Evolutionary conservation across 1,140 invertebrate species (phyloP).

Genomic region (Listronotus oregonensis): DNA sequence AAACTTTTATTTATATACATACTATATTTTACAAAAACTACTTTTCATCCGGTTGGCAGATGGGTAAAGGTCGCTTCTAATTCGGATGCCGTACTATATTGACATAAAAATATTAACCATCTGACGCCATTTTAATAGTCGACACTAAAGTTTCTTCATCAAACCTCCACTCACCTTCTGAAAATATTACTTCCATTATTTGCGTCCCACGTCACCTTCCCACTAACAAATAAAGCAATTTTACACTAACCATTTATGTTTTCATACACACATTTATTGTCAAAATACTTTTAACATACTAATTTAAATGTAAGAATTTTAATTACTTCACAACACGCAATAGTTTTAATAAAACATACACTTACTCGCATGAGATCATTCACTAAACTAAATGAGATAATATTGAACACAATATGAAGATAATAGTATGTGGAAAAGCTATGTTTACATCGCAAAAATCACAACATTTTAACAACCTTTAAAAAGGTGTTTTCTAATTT

Average conservation of each 20-base stretch:
- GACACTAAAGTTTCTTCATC: no score
- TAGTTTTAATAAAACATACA: slow-evolving; percentile 19
- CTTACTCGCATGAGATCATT: slow-evolving; percentile 30
- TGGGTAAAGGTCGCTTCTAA: no score
- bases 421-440: slow-evolving; percentile 4
- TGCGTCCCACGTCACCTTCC: background rate
- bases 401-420: slow-evolving; percentile 20
- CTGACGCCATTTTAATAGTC: no score
- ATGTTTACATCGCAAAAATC: slow-evolving; percentile 14
- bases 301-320: slow-evolving; percentile 20
- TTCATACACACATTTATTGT: slow-evolving; percentile 4
- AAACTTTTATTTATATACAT: no score
- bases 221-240: background rate
- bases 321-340: slow-evolving; percentile 23
- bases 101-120: no score
- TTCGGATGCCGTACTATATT: no score
- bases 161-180: no score
- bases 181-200: background rate
- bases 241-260: background rate
- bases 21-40: no score
- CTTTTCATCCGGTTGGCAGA: no score
- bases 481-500: no score
- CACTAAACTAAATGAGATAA: slow-evolving; percentile 25
- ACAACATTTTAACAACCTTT: no score
- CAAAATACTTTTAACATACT: slow-evolving; percentile 13